Evolutionary conservation across 1,140 invertebrate genomes (phyloP).

Genomic region (Pomacea maculata): DNA sequence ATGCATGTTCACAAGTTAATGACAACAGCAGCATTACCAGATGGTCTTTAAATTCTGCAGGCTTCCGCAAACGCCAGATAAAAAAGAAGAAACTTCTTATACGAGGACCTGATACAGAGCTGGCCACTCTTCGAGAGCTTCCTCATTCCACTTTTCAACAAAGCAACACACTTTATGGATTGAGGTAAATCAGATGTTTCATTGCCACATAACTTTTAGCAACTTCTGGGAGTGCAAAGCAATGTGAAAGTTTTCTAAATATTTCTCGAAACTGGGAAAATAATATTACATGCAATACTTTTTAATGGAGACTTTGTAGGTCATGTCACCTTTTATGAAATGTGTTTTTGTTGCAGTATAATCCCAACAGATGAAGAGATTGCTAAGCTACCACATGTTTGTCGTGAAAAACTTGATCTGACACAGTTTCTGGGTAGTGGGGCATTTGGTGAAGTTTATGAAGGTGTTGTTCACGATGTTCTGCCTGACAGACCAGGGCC

Average conservation of each 20-base stretch:
- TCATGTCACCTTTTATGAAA: neutral
- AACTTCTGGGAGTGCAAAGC: neutral
- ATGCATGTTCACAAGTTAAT: too few relatives aligned
- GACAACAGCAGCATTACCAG: neutral
- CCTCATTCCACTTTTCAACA: slow-evolving; percentile 79
- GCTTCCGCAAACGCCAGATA: slow-evolving; percentile 36
- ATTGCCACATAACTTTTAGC: too few relatives aligned
- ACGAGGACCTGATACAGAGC: slow-evolving; percentile 78
- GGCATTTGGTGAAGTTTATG: slow-evolving; percentile 96
- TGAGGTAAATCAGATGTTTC: slow-evolving; percentile 50
- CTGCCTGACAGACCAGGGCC: slow-evolving; percentile 65
- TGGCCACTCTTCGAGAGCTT: slow-evolving; percentile 87
- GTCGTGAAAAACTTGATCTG: slow-evolving; percentile 80
- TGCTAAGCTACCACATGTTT: slow-evolving; percentile 82
- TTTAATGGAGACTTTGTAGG: too few relatives aligned
- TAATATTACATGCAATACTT: neutral
- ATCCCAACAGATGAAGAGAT: slow-evolving; percentile 74
- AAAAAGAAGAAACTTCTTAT: slow-evolving; percentile 65
- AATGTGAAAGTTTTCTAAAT: neutral
- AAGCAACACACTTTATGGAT: slow-evolving; percentile 81
- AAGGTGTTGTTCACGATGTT: slow-evolving; percentile 72
- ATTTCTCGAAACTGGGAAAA: neutral
- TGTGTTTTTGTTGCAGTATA: slow-evolving; percentile 50
- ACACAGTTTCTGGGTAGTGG: slow-evolving; percentile 92
- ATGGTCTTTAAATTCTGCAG: slow-evolving; percentile 30